Percentiles rank a stretch among this genome's conserved stretches.
phyloP scores from a whole-genome alignment of 2,888 invertebrate genomes.

The Heterodera filipjevi region DNA sequence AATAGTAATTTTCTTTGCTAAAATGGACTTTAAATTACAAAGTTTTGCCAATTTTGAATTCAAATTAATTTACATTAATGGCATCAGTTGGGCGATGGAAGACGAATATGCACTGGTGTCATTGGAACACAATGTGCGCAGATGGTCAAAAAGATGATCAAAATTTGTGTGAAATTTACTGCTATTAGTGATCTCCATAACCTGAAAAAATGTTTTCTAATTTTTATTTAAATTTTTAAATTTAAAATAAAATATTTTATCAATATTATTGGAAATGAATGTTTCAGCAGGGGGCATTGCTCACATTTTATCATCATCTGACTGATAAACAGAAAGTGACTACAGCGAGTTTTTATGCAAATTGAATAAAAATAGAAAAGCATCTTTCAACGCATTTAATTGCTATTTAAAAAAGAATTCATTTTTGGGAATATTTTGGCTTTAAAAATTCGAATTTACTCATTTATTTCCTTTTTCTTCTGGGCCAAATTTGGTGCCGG shows the following conservation, averaged over 20 bases:
- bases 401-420: too few species aligned
- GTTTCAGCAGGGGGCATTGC: background rate
- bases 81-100: background rate
- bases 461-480: too few species aligned
- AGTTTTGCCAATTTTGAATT: background rate
- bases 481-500: too few species aligned
- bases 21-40: background rate
- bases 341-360: constrained; percentile 4
- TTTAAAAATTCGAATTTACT: too few species aligned
- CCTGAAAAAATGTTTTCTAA: background rate
- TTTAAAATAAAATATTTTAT: background rate
- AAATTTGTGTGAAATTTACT: constrained; percentile 3
- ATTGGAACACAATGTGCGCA: background rate
- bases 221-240: background rate
- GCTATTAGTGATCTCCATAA: background rate
- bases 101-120: too few species aligned
- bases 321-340: background rate
- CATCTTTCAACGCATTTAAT: too few species aligned
- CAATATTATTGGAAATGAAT: background rate
- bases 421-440: too few species aligned
- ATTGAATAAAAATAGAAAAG: background rate
- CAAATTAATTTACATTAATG: background rate
- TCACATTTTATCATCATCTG: background rate
- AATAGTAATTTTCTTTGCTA: constrained; percentile 21
- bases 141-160: background rate